Evolutionary conservation across 2,888 invertebrate species (phyloP).

Genomic region (Drosophila pseudotalamancana): DNA sequence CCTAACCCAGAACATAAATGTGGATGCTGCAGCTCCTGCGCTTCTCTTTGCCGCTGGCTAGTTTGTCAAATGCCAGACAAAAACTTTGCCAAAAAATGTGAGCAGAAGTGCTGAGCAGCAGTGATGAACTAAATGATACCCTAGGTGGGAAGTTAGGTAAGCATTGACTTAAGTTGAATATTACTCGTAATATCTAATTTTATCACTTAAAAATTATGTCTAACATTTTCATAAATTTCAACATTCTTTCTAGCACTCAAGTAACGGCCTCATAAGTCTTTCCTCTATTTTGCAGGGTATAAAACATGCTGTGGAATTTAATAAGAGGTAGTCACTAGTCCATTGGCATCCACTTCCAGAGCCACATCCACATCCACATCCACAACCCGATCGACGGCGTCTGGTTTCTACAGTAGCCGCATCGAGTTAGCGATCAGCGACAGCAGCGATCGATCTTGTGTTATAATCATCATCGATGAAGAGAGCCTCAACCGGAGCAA

Average conservation of each 20-base stretch:
- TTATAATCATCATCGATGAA: slow-evolving; percentile 76
- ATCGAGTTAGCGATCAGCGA: slow-evolving; percentile 83
- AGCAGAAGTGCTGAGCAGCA: background rate
- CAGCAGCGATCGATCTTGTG: slow-evolving; percentile 82
- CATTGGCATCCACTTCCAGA: slow-evolving; percentile 14
- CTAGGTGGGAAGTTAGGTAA: slow-evolving; percentile 14
- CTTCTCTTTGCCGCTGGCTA: slow-evolving; percentile 63
- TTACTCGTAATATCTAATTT: no score
- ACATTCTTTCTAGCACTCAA: no score
- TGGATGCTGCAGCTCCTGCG: slow-evolving; percentile 24
- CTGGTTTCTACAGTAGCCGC: slow-evolving; percentile 82
- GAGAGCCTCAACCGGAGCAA: slow-evolving; percentile 55
- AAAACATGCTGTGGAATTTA: slow-evolving; percentile 60
- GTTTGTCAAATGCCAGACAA: slow-evolving; percentile 71
- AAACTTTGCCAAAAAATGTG: slow-evolving; percentile 8
- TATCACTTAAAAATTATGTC: no score
- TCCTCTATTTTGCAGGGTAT: slow-evolving; percentile 21
- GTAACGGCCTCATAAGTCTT: no score
- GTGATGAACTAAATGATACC: slow-evolving; percentile 13
- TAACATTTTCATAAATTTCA: no score
- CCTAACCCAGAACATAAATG: slow-evolving; percentile 5
- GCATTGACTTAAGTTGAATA: no score
- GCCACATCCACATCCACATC: background rate
- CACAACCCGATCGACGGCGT: slow-evolving; percentile 42
- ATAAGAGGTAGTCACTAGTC: slow-evolving; percentile 37